These are phyloP conservation scores for Crypturellus undulatus DNA, from an alignment of 2,113 vertebrate genomes.

Conservation along the genomic window DNA sequence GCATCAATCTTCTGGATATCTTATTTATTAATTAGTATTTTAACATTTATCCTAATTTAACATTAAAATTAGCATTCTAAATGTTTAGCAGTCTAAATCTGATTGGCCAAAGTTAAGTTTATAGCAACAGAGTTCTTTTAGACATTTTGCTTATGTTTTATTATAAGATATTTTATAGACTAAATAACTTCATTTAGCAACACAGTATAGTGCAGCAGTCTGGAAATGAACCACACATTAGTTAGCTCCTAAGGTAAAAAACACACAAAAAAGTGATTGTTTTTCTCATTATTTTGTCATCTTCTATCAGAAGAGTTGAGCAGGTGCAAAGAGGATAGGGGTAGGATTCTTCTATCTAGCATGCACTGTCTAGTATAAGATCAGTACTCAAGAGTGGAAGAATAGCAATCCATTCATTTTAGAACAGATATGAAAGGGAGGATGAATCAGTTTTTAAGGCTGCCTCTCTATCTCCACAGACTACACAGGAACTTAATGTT, in stretches of 20 bases:
- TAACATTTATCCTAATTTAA: slow-evolving; percentile 18
- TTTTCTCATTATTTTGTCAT: background rate
- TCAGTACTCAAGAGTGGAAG: background rate
- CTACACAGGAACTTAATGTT: background rate
- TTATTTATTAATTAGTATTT: slow-evolving; percentile 22
- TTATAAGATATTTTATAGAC: background rate
- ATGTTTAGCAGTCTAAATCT: too few species aligned
- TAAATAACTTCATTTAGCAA: background rate
- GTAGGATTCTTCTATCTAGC: background rate
- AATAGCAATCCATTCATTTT: background rate
- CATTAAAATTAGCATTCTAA: background rate
- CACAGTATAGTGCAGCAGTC: background rate
- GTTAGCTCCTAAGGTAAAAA: background rate
- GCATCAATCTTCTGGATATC: slow-evolving; percentile 3
- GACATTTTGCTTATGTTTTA: background rate
- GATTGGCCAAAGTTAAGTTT: background rate
- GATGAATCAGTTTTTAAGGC: background rate
- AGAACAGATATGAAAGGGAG: background rate
- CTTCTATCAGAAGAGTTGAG: background rate
- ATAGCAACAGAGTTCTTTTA: background rate
- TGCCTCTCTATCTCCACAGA: background rate
- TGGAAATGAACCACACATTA: background rate
- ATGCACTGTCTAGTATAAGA: background rate
- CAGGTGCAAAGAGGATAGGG: background rate
- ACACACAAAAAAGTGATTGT: background rate